A percentile compares a stretch with the other conserved stretches of the same genome.
phyloP scores from a whole-genome alignment of 2,797 vertebrate genomes.

The Propithecus deckenii region DNA sequence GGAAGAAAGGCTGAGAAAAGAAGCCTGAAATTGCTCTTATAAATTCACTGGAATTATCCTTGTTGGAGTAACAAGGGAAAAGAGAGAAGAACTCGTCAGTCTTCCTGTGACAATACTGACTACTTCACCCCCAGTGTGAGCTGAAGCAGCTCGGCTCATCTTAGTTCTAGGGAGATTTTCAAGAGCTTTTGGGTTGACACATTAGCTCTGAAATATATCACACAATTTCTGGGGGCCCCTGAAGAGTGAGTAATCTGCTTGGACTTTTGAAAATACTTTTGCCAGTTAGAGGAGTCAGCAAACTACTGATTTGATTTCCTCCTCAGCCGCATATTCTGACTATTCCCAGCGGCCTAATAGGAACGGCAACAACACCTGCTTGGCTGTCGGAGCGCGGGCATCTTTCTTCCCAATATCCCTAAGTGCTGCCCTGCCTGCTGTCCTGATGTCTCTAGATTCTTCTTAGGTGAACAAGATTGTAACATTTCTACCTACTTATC shows the following conservation, averaged over 20 bases:
- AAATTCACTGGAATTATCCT: conserved; percentile 23
- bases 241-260: conserved; percentile 64
- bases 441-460: conserved; percentile 54
- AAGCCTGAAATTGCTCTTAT: conserved; percentile 21
- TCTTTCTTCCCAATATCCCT: conserved; percentile 55
- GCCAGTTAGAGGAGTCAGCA: conserved; percentile 74
- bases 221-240: conserved; percentile 53
- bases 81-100: neutral
- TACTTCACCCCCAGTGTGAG: neutral
- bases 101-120: neutral
- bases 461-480: conserved; percentile 58
- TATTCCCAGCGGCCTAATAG: conserved; percentile 59
- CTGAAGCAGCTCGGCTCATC: neutral
- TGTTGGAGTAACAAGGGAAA: neutral
- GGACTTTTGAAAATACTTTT: conserved; percentile 74
- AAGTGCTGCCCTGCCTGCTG: neutral
- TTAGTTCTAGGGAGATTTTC: conserved; percentile 10
- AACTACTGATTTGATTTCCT: conserved; percentile 74
- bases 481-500: conserved; percentile 35
- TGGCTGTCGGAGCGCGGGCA: conserved; percentile 21
- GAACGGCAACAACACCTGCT: conserved; percentile 57
- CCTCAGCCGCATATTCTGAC: conserved; percentile 64
- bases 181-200: conserved; percentile 45
- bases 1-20: conserved; percentile 3
- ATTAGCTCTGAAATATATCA: conserved; percentile 73